Base-by-base conservation (phyloP, 2,888 invertebrate genomes). In the Eupithecia dodoneata region DNA sequence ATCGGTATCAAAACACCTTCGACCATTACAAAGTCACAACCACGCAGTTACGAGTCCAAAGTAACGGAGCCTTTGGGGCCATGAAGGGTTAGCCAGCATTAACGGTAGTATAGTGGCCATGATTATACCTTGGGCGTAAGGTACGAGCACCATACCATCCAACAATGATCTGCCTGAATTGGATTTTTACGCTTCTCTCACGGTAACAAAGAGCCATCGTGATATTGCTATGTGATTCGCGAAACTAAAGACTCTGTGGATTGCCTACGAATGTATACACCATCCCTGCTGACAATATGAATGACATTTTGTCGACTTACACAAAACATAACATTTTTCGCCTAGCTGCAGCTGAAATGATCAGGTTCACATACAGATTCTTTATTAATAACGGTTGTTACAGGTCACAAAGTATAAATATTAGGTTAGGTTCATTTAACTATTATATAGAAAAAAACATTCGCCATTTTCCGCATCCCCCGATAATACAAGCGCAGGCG, bases 401-500 rank as follows among this genome's bases (percentile, higher is more conserved):
- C 30, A 30, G 30, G 30, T 30, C 30, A 30, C 30, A 30, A 30
- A 30, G 30, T 30, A 30, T 30, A 30, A 30, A 30, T 30, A 30
- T 30, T 30, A 30, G 30, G 30, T 30, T 30, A 30, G 30, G 30
- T 30, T 30, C 55, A 59, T n/a, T 44, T 18, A 18, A 0, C 30
- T 30, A 30, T 30, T n/a, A 30, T 30, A 47, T 2, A 49, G 10
- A 45, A 30, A 69, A 49, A 70, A n/a, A 13, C n/a, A 30, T 45
- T 44, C 13, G 30, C 85, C 81, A 83, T 86, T 90, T 87, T 89
- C 86, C 89, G 89, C 89, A 87, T 87, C 89, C 87, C 87, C 86
- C 86, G 83, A 88, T 92, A 70, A 89, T 91, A 89, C 87, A 84
- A 86, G 83, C 92, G 94, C 91, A 88, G 85, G 92, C 91, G 92